phyloP scores from a whole-genome alignment of 2,797 vertebrate species.

The Anisognathus igniventris region DNA sequence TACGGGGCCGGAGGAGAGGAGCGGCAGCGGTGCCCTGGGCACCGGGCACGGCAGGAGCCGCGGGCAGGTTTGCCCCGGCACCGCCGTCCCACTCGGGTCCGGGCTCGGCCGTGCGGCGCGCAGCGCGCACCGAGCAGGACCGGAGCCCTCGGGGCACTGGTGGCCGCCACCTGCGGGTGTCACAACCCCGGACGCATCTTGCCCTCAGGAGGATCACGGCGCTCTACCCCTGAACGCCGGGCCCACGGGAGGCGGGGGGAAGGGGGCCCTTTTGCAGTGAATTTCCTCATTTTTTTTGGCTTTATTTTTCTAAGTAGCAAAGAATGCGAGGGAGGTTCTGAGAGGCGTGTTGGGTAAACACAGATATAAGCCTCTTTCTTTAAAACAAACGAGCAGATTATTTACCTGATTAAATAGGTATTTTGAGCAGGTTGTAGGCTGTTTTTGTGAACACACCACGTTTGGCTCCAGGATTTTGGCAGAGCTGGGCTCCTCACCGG shows the following conservation, averaged over 20 bases:
- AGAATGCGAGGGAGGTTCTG: slow-evolving; percentile 47
- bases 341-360: slow-evolving; percentile 64
- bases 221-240: background rate
- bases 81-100: background rate
- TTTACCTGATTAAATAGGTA: slow-evolving; percentile 60
- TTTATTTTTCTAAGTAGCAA: slow-evolving; percentile 61
- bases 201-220: background rate
- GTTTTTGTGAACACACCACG: background rate
- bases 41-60: background rate
- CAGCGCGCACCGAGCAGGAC: background rate
- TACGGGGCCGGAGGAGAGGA: background rate
- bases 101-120: background rate
- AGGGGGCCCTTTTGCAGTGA: background rate
- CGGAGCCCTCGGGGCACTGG: background rate
- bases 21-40: background rate
- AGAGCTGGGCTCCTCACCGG: background rate
- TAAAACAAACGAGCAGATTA: slow-evolving; percentile 60
- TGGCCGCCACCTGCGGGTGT: background rate
- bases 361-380: slow-evolving; percentile 58
- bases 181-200: background rate
- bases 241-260: background rate
- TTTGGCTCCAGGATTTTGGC: slow-evolving; percentile 9
- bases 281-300: slow-evolving; percentile 62
- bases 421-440: slow-evolving; percentile 38
- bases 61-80: background rate